Conservation (phyloP, 2,797 vertebrate genomes). For the Leucoraja ocellata region DNA sequence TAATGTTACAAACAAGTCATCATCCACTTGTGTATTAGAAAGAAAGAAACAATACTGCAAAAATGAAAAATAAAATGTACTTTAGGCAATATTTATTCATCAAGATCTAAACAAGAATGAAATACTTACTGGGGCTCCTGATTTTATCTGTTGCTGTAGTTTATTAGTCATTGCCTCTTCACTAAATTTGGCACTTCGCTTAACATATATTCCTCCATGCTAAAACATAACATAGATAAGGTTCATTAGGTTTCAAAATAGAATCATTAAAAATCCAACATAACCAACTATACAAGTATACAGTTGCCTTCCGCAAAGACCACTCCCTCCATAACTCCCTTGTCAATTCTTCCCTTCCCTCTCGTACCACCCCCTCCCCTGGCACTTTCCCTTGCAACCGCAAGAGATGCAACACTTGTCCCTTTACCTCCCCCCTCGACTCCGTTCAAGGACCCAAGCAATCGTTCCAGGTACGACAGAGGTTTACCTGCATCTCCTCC, state of each 20-base stretch:
- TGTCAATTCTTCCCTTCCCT: no score
- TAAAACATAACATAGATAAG: slow-evolving; percentile 47
- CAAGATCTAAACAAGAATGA: slow-evolving; percentile 1
- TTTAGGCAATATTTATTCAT: not conserved
- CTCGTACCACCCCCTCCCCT: no score
- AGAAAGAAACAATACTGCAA: not conserved
- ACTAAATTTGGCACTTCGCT: slow-evolving; percentile 83
- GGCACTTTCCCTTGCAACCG: no score
- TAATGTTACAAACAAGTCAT: not conserved
- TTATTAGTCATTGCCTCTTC: slow-evolving; percentile 79
- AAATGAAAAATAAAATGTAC: not conserved
- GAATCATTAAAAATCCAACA: not conserved
- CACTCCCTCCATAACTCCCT: no score
- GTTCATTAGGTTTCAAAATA: not conserved
- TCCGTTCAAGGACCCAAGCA: no score
- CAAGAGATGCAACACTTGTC: no score
- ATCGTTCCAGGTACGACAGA: no score
- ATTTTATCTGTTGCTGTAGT: slow-evolving; percentile 62
- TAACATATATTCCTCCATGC: slow-evolving; percentile 93
- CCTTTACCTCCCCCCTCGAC: no score
- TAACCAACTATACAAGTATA: not conserved
- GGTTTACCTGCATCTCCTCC: no score
- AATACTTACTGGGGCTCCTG: slow-evolving; percentile 72
- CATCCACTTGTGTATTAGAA: not conserved
- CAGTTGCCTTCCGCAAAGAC: no score